Percentiles rank a stretch among this genome's conserved stretches.
These are phyloP conservation scores for Ictalurus punctatus DNA, from an alignment of 2,113 vertebrate species.

Conservation along the genomic window DNA sequence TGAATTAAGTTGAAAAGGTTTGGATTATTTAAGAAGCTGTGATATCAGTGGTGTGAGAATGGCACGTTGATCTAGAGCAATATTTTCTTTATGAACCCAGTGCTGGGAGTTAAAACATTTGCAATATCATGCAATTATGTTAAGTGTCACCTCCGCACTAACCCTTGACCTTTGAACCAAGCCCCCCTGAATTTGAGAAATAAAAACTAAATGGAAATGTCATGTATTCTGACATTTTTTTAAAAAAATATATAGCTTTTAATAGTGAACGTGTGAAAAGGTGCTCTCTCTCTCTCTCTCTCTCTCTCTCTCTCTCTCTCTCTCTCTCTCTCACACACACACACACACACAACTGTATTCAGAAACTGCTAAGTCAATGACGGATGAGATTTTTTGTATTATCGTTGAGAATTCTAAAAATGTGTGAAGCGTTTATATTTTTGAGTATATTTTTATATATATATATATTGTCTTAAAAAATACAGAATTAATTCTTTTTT, in stretches of 20 bases:
- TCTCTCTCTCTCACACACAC: background rate
- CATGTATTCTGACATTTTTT: constrained; percentile 63
- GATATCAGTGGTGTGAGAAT: background rate
- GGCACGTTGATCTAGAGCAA: constrained; percentile 23
- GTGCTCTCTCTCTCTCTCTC: constrained; percentile 47
- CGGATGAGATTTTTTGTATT: constrained; percentile 18
- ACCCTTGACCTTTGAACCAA: constrained; percentile 77
- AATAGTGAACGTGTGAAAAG: constrained; percentile 73
- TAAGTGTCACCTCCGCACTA: constrained; percentile 76
- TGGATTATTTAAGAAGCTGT: background rate
- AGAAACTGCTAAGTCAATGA: constrained; percentile 69
- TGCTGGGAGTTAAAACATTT: constrained; percentile 76
- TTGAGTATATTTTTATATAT: background rate
- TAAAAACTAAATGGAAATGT: constrained; percentile 78
- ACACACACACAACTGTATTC: constrained; percentile 67
- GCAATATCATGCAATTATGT: constrained; percentile 73
- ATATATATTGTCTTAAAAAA: background rate
- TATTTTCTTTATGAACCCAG: constrained; percentile 71
- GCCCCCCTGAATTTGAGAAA: constrained; percentile 75
- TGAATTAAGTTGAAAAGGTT: background rate
- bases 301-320: background rate
- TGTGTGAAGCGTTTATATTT: background rate
- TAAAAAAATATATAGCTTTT: constrained; percentile 73
- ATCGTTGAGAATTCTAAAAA: background rate
- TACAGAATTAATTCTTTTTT: background rate